Base-by-base conservation (phyloP, 2,113 vertebrate species). In the Petromus typicus region DNA sequence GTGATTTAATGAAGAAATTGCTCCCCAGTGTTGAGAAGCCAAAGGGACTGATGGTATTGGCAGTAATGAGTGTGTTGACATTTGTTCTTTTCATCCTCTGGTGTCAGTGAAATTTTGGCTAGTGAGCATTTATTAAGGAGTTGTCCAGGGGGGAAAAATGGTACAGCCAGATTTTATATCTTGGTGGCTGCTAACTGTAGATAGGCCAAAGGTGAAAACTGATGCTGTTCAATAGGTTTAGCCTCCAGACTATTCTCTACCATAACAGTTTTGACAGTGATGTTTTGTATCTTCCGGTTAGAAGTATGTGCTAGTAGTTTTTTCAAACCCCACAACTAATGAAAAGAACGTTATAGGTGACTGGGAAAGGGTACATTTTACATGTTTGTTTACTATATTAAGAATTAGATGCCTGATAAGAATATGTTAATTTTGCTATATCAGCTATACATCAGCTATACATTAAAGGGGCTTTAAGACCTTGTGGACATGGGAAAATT, bases 1-100 rank as follows among this genome's bases (percentile, higher is more conserved):
- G 89, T 66, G 43, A 80, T 87, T 91, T 63, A 71, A 90, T 92
- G 25, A 8, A 4, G 85, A 92, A 96, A 80, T 85, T 86, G 18
- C 59, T 86, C 48, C 79, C 59, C 22, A 34, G 69, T 75, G 80
- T 20, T 84, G 81, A 81, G 64, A 90, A 91, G 80, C 27, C 73
- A 57, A 93, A 30, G 45, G 25, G 13, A 32, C 75, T 95, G 37
- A 87, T 16, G 0, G 13, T 80, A 76, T 25, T 51, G 37, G 81
- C 87, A 63, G 23, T 75, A 32, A 79, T 45, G 3, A 8, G 51
- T 48, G 54, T 93, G 59, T 86, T 69, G 37, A 32, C 83, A 83
- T 79, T 86, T 73, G 57, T 14, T 63, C 34, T 87, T 92, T 85
- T 71, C 59, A 78, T 96, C 56, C 14, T 57, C 45, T 22, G 43